Evolutionary conservation across 1,140 invertebrate species (phyloP), one percentile per base, ranked within the genome.

Genomic region (Drosophila athabasca): DNA sequence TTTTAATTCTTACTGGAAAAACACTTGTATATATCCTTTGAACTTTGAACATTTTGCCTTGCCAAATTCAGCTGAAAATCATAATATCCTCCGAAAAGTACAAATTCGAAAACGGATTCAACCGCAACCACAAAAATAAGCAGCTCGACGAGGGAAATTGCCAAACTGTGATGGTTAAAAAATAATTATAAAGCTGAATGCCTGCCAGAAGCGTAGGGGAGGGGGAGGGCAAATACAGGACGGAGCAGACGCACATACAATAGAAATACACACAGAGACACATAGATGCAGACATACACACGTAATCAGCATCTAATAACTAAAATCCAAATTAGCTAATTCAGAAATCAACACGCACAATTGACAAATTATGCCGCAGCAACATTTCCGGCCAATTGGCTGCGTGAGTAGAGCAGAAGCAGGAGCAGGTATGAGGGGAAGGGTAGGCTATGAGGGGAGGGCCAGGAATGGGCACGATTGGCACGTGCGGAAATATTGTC

Each of bases 241-340:
- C 6, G 31, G 29, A 1, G 17, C 17, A 19, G 17, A 0, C 51
- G 41, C 24, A 22, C 7, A 13, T n/a, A 35, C n/a, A 62, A 66
- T 50, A 22, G 26, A 69, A 31, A 58, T 43, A 51, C 17, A 39
- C 39, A 50, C 55, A 31, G 9, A 31, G 9, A 51, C n/a, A 35
- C 31, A 61, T 29, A 59, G n/a, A n/a, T n/a, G n/a, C n/a, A n/a
- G 8, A 35, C 17, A 35, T 46, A 66, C 44, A 59, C 59, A 72
- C 69, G 78, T 87, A 87, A 85, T 85, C 81, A 87, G 68, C 82
- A 87, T 82, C 78, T 87, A 85, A 85, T 85, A 87, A 87, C 81
- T 85, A 85, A 87, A 87, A 87, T 87, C 83, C 66, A 88, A 87
- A 87, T 87, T 87, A 87, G 83, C 82, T 82, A 88, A 87, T 87